Conservation (phyloP, 2,888 invertebrate species). For the Allacma fusca region DNA sequence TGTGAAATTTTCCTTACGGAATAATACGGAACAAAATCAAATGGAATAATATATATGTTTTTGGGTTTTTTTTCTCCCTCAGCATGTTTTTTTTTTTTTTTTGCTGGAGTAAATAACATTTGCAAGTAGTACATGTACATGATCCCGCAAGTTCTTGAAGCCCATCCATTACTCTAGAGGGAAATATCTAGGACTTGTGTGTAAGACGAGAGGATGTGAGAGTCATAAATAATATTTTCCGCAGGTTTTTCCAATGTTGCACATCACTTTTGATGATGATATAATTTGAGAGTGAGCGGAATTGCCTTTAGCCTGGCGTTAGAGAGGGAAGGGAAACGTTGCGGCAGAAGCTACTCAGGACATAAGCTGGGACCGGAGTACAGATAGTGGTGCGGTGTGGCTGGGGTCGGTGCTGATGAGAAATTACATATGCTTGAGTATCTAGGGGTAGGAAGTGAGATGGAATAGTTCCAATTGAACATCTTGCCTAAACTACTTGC, state of each 20-base stretch:
- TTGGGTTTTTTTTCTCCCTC: not conserved
- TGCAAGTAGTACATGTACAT: not conserved
- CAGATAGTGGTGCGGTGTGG: too few relatives aligned
- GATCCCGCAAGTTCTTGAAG: not conserved
- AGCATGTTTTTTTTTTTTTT: too few relatives aligned
- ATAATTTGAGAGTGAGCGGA: conserved; percentile 23
- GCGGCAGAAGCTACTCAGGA: not conserved
- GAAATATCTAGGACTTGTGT: not conserved
- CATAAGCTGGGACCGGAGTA: too few relatives aligned
- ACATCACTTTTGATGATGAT: conserved; percentile 32
- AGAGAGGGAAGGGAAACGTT: not conserved
- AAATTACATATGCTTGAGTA: not conserved
- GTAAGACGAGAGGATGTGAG: not conserved
- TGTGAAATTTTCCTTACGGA: too few relatives aligned
- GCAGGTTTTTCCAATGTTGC: conserved; percentile 13
- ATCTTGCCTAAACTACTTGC: conserved; percentile 30
- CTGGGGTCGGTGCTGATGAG: not conserved
- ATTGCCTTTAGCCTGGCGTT: not conserved
- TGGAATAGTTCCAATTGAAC: conserved; percentile 29
- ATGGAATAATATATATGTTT: not conserved
- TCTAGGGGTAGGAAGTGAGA: conserved; percentile 4
- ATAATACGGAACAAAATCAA: not conserved
- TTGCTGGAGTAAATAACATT: not conserved
- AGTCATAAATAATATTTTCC: conserved; percentile 32
- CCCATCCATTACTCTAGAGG: not conserved